Evolutionary conservation across 1,140 invertebrate genomes (phyloP), one percentile per base, ranked within the genome.

Genomic region (Panulirus ornatus): DNA sequence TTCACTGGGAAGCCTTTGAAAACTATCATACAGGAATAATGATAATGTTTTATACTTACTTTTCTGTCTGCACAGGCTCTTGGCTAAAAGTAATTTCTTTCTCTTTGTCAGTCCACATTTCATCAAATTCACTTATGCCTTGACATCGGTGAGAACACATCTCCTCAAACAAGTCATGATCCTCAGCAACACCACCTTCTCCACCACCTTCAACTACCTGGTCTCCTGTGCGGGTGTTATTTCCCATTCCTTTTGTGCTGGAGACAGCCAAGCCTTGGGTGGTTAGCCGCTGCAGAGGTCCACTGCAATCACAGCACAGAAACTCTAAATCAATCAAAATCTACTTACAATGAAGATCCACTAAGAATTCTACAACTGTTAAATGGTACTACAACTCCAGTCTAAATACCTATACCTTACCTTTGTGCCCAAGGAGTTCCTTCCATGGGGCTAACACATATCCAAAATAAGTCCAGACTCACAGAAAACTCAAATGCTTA

Each of bases 71-170:
- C 6, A 78, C 51, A 1, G 73, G 19, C n/a, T 88, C 79, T 63
- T 90, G 82, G 36, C 27, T 84, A 58, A 84, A 90, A 30, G 88
- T 90, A 9, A 90, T 90, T 66, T 90, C 70, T 19, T 85, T 90
- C 36, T 90, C 88, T 27, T 84, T 84, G 30, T 79, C 83, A 36
- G 40, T 81, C 88, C 88, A 90, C 63, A 89, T 84, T 44, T 89
- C 78, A 22, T 83, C 88, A 42, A 90, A 76, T 27, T 78, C 86
- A 38, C 71, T 36, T 40, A 84, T 54, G 58, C 66, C 63, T 34
- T 58, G 73, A 47, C 71, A 19, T 3, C 82, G 82, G 40, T 76
- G 63, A 5, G 88, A 30, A 51, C 88, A 90, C 71, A 90, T 54
- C 54, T 90, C 82, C 51, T 90, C 88, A 66, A 90, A 90, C 66